phyloP scores from a whole-genome alignment of 2,888 invertebrate species.

The Andricus curvator region DNA sequence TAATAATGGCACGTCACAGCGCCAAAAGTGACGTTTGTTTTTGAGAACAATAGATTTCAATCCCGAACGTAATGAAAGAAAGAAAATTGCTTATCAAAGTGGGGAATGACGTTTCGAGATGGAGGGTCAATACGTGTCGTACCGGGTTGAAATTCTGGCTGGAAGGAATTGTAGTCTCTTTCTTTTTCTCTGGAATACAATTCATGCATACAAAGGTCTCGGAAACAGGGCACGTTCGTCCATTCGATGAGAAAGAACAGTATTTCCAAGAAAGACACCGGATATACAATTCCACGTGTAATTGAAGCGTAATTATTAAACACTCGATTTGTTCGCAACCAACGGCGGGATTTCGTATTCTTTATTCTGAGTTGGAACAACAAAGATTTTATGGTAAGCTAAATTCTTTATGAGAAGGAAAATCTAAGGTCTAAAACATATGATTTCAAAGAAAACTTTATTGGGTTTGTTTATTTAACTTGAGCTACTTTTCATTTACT shows the following conservation, averaged over 20 bases:
- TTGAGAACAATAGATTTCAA: slow-evolving; percentile 23
- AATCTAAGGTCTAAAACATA: background rate
- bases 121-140: slow-evolving; percentile 21
- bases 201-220: slow-evolving; percentile 47
- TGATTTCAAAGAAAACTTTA: background rate
- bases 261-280: slow-evolving; percentile 45
- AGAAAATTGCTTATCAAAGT: slow-evolving; percentile 31
- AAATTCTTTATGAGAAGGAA: background rate
- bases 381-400: background rate
- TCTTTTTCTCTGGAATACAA: slow-evolving; percentile 18
- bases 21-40: background rate
- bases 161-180: slow-evolving; percentile 3
- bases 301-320: slow-evolving; percentile 70
- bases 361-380: background rate
- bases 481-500: slow-evolving; percentile 9
- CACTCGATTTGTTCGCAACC: slow-evolving; percentile 41
- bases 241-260: slow-evolving; percentile 43
- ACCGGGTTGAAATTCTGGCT: slow-evolving; percentile 2
- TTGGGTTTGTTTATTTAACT: background rate
- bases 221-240: slow-evolving; percentile 52
- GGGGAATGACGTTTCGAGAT: background rate
- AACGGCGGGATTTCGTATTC: background rate
- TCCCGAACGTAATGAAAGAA: background rate
- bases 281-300: slow-evolving; percentile 62
- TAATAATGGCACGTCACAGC: background rate